A percentile compares a stretch with the other conserved stretches of the same genome.
phyloP scores from a whole-genome alignment of 2,797 vertebrate species.

The Clarias pachynema region DNA sequence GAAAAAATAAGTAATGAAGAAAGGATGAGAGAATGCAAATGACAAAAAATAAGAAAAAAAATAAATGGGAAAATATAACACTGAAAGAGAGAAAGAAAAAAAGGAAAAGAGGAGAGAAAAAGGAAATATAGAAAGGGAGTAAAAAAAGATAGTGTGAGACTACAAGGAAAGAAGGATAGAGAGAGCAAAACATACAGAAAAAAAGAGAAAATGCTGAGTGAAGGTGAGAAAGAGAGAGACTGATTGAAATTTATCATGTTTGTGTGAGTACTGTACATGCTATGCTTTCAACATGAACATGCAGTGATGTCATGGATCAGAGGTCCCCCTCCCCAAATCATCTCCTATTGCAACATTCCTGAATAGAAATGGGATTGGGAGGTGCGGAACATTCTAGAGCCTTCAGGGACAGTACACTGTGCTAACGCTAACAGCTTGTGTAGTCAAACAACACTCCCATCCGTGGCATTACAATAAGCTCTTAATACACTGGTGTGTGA shows the following conservation, averaged over 20 bases:
- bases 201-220: background rate
- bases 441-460: background rate
- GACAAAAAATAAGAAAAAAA: too few species aligned
- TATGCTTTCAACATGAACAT: constrained; percentile 37
- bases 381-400: constrained; percentile 8
- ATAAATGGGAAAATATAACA: too few species aligned
- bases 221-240: background rate
- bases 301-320: constrained; percentile 42
- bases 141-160: too few species aligned
- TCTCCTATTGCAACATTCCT: constrained; percentile 22
- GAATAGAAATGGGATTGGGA: background rate
- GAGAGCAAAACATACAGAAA: background rate
- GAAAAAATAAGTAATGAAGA: too few species aligned
- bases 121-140: too few species aligned
- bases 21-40: too few species aligned
- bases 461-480: background rate
- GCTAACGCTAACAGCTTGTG: background rate
- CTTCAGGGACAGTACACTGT: constrained; percentile 2
- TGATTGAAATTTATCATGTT: background rate
- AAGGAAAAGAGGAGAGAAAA: background rate
- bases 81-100: background rate
- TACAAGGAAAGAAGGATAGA: too few species aligned
- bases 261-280: background rate
- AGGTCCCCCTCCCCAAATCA: constrained; percentile 6
- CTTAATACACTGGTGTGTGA: background rate